Evolutionary conservation across 37 sponge, comb jelly and placozoan genomes (phyloP).

Genomic region (Eunapius fragilis): DNA sequence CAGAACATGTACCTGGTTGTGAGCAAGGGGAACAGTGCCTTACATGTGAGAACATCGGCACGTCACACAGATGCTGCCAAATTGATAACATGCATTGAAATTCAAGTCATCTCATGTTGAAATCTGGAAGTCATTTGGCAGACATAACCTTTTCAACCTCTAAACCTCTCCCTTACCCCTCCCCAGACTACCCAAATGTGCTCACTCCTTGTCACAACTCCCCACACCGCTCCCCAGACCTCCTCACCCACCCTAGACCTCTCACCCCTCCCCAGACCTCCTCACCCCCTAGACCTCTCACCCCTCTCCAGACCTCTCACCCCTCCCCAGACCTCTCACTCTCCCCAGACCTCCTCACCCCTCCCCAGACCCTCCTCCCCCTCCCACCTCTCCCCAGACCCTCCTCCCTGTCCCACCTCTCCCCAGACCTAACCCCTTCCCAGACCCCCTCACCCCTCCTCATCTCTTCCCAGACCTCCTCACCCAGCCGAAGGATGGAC

Average conservation of each 20-base stretch:
- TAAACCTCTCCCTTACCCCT: no score
- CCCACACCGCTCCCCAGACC: no score
- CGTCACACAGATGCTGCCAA: background rate
- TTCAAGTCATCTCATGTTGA: no score
- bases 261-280: no score
- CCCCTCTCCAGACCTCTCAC: background rate
- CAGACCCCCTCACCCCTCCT: background rate
- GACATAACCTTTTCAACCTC: no score
- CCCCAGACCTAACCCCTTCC: background rate
- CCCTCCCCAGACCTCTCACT: background rate
- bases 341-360: no score
- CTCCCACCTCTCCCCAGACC: background rate
- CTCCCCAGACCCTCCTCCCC: background rate
- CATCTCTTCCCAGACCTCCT: background rate
- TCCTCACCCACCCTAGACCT: background rate
- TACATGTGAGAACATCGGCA: background rate
- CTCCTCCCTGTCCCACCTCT: background rate
- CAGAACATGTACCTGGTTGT: conserved; percentile 63
- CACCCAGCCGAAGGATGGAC: conserved; percentile 78
- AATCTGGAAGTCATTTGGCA: no score
- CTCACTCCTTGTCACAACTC: no score
- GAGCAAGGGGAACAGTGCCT: no score
- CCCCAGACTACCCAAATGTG: no score
- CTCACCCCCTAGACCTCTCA: no score
- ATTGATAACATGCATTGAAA: no score